Evolutionary conservation across 2,113 vertebrate genomes (phyloP).

Genomic region (Bubalus kerabau): DNA sequence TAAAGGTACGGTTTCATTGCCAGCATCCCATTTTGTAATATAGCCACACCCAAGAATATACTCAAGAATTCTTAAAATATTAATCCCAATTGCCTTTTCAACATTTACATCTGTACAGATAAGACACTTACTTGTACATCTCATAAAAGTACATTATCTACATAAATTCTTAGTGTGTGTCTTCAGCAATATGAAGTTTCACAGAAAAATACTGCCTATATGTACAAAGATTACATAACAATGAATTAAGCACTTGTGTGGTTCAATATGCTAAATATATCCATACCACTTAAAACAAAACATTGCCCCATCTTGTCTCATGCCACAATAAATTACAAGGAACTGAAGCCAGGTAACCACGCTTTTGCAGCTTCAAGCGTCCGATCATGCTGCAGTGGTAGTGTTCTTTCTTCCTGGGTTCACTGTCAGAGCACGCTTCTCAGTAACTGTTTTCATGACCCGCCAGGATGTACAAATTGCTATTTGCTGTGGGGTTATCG

Average conservation of each 20-base stretch:
- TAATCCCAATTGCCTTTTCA: slow-evolving; percentile 77
- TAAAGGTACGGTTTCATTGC: slow-evolving; percentile 78
- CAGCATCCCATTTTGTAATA: slow-evolving; percentile 78
- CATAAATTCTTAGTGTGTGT: slow-evolving; percentile 85
- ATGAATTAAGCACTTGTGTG: slow-evolving; percentile 91
- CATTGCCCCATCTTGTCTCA: slow-evolving; percentile 78
- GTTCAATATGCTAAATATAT: slow-evolving; percentile 79
- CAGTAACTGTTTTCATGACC: slow-evolving; percentile 99
- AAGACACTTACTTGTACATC: slow-evolving; percentile 86
- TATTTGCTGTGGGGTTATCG: slow-evolving; percentile 97
- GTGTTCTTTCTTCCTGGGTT: slow-evolving; percentile 53
- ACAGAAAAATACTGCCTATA: slow-evolving; percentile 91
- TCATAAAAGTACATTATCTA: slow-evolving; percentile 87
- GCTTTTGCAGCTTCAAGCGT: slow-evolving; percentile 73
- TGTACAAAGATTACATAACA: slow-evolving; percentile 97
- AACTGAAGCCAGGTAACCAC: slow-evolving; percentile 64
- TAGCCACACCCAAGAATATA: slow-evolving; percentile 73
- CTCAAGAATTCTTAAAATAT: slow-evolving; percentile 79
- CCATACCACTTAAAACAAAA: slow-evolving; percentile 81
- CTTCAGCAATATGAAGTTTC: slow-evolving; percentile 79
- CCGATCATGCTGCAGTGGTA: slow-evolving; percentile 71
- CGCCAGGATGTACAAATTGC: slow-evolving; percentile 98
- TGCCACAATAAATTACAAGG: slow-evolving; percentile 90
- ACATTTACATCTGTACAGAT: slow-evolving; percentile 89
- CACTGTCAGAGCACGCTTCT: slow-evolving; percentile 63